Percentiles rank a stretch among this genome's conserved stretches.
Conservation (phyloP, 2,888 invertebrate genomes). For the Sialis fuliginosa region DNA sequence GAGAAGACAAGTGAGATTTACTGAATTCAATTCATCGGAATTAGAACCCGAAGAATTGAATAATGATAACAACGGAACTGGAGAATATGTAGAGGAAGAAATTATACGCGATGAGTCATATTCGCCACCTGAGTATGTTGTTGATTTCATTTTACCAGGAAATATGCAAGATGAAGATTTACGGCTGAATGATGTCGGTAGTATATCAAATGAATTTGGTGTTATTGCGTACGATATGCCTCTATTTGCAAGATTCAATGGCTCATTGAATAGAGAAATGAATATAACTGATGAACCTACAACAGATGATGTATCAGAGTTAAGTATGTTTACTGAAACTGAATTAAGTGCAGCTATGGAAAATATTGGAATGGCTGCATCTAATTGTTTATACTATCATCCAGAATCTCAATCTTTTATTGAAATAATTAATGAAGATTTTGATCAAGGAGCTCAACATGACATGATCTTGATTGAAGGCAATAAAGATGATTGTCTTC, state of each 20-base stretch:
- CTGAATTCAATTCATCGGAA: not conserved
- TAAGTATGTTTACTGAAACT: constrained; percentile 4
- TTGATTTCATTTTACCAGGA: not conserved
- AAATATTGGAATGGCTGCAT: not conserved
- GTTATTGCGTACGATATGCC: not conserved
- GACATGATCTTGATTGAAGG: constrained; percentile 1
- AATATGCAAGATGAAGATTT: not conserved
- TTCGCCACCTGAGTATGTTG: not conserved
- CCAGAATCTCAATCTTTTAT: not conserved
- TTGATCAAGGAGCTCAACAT: constrained; percentile 1
- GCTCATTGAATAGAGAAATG: too few relatives aligned
- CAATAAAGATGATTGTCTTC: not conserved
- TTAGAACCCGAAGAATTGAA: not conserved
- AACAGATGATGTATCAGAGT: constrained; percentile 2
- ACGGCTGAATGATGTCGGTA: constrained; percentile 1
- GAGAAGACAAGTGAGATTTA: too few relatives aligned
- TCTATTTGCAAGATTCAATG: not conserved
- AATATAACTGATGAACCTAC: not conserved
- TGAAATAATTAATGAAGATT: constrained; percentile 1
- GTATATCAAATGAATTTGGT: constrained; percentile 3
- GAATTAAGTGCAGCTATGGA: not conserved
- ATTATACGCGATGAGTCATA: not conserved
- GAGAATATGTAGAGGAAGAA: too few relatives aligned
- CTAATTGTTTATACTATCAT: not conserved
- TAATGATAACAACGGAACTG: too few relatives aligned